Base-by-base conservation (phyloP, 1,140 invertebrate species). In the Drosophila albomicans region DNA sequence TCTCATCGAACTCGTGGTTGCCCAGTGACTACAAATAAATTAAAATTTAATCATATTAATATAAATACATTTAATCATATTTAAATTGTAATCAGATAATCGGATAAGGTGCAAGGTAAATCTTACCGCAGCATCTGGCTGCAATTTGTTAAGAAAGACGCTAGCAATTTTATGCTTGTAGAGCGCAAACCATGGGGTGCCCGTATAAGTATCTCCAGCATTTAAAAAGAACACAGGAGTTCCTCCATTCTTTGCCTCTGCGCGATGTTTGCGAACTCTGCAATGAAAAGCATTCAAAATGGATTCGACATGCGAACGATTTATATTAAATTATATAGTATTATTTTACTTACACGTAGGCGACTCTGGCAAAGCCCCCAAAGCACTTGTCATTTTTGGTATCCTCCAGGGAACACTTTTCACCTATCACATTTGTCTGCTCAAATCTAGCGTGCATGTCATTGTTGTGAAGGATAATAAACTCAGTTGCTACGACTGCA, bases 1-100 rank as follows among this genome's bases (percentile, higher is more conserved):
- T 96, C 58, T 96, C 94, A 90, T 99, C 98, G 81, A 99, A 98
- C 92, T 99, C 98, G 82, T 99, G 98, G 87, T 99, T 99, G 16
- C 98, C 98, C 59, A 99, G 93, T 16, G 95, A 96, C 97, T 98
- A 92, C 70, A 93, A 57, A 20, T 10, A 38, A n/a, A 8, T n/a
- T 16, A 5, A 20, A 7, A 25, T 25, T 25, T 25, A 25, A 25
- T 20, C 20, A 20, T 20, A 20, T 20, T 20, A 20, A 20, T 1
- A 20, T 20, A 20, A 20, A 20, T 20, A 20, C 16, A 20, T 20
- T 20, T 20, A 2, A 20, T 20, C 20, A 1, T 0, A 46, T 2
- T 54, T 13, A 56, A 56, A 35, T 35, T 32, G 13, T 8, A 13
- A 6, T 3, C 10, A 15, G 1, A 10, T 15, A 1, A 13, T 13